Percentiles rank a stretch among this genome's conserved stretches.
These are phyloP conservation scores for Orthosia gothica DNA, from an alignment of 2,888 invertebrate genomes.

Conservation along the genomic window DNA sequence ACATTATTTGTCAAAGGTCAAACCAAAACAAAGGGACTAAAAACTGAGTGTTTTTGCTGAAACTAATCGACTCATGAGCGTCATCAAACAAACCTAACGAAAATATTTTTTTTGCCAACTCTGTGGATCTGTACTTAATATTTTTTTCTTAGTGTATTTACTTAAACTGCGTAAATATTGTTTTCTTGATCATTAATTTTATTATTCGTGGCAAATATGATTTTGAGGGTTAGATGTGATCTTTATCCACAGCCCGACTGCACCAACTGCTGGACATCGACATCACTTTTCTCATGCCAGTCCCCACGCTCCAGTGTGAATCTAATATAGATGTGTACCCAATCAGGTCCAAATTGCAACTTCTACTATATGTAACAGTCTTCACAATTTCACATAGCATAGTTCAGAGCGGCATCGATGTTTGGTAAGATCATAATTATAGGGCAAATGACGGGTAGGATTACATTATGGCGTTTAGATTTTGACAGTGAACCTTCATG, in stretches of 20 bases:
- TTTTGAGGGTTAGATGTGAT: not conserved
- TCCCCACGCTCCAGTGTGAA: too few species aligned
- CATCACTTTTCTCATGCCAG: too few species aligned
- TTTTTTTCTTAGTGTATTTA: not conserved
- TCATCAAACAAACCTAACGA: not conserved
- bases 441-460: not conserved
- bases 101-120: not conserved
- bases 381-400: not conserved
- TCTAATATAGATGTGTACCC: not conserved
- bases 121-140: not conserved
- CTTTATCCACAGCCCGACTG: not conserved
- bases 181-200: too few species aligned
- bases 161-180: too few species aligned
- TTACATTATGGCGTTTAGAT: not conserved
- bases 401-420: not conserved
- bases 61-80: not conserved
- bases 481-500: not conserved
- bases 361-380: not conserved
- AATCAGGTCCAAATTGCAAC: not conserved
- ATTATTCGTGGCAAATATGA: not conserved
- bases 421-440: not conserved
- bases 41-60: not conserved
- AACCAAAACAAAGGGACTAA: constrained; percentile 1
- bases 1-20: not conserved
- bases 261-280: too few species aligned